Base-by-base conservation (phyloP, 1,140 invertebrate genomes). In the Elysia chlorotica region DNA sequence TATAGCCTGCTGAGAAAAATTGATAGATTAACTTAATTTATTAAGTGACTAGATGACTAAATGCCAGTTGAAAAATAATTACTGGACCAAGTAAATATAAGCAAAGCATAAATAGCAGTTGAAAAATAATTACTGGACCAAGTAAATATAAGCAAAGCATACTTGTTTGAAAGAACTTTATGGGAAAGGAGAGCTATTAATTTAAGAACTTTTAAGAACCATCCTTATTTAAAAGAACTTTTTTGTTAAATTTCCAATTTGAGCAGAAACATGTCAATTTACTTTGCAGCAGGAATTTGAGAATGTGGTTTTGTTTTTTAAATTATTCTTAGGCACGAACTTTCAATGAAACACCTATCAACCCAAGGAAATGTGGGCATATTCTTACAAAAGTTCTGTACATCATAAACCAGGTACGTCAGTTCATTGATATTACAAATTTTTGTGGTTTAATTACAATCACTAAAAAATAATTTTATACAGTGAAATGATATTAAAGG, bases 261-360 rank as follows among this genome's bases (percentile, higher is more conserved):
- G 25, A 59, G 10, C 6, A 25, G 25, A 10, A 10, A 59, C 6
- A 6, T 59, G 10, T n/a, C 56, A 10, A 59, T 25, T 59, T 59
- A 25, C 10, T n/a, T 59, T 17, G 10, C 25, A 59, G 17, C 10
- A n/a, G 28, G 65, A 71, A 33, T 23, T 17, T 72, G 30, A 35
- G 30, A 3, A 30, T 25, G 25, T 61, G 5, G 19, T 61, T 53
- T 33, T 63, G 61, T 63, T 21, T 21, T 31, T 35, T 10, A 21
- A 63, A 31, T 63, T 76, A 68, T 73, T 78, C 78, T 53, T 74
- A 89, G 89, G 81, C 96, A 0, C 90, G 97, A 69, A 94, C 94
- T 23, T 99, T 99, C 86, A 99, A 99, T 87, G 96, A 99, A 76
- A 97, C 96, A 2, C 95, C 97, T 3, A 93, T 99, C 0, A 98